Percentiles rank a stretch among this genome's conserved stretches.
Evolutionary conservation across 2,113 vertebrate genomes (phyloP).

Genomic region (Oceanodroma tethys): DNA sequence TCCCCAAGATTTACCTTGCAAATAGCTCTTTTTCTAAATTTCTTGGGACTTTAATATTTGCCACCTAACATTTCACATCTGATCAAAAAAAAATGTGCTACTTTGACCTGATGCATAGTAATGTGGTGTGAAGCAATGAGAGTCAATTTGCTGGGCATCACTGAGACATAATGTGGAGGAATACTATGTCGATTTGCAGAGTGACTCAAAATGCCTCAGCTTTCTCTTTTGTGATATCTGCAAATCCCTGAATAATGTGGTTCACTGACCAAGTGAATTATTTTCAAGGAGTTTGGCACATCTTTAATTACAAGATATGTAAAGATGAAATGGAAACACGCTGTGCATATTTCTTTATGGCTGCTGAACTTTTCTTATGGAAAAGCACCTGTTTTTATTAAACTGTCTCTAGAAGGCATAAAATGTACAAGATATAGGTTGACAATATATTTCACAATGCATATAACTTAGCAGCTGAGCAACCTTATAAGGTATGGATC

Average conservation of each 20-base stretch:
- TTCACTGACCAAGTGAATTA: slow-evolving; percentile 63
- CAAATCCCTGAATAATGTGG: slow-evolving; percentile 41
- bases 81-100: neutral
- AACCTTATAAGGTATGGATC: neutral
- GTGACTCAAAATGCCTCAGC: slow-evolving; percentile 22
- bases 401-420: slow-evolving; percentile 42
- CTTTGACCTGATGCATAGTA: slow-evolving; percentile 9
- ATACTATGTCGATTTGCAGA: neutral
- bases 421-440: neutral
- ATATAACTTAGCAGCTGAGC: neutral
- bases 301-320: slow-evolving; percentile 66
- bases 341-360: slow-evolving; percentile 33
- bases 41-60: neutral
- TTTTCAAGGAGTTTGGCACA: slow-evolving; percentile 47
- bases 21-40: neutral
- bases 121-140: neutral
- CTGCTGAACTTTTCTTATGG: slow-evolving; percentile 51
- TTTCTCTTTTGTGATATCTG: slow-evolving; percentile 47
- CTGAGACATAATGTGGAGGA: neutral
- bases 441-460: neutral
- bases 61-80: neutral
- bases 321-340: slow-evolving; percentile 54
- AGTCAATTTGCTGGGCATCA: slow-evolving; percentile 35
- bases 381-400: slow-evolving; percentile 58
- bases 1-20: neutral